Percentiles rank a stretch among this genome's conserved stretches.
phyloP scores from a whole-genome alignment of 2,797 vertebrate genomes.

The Semotilus atromaculatus region DNA sequence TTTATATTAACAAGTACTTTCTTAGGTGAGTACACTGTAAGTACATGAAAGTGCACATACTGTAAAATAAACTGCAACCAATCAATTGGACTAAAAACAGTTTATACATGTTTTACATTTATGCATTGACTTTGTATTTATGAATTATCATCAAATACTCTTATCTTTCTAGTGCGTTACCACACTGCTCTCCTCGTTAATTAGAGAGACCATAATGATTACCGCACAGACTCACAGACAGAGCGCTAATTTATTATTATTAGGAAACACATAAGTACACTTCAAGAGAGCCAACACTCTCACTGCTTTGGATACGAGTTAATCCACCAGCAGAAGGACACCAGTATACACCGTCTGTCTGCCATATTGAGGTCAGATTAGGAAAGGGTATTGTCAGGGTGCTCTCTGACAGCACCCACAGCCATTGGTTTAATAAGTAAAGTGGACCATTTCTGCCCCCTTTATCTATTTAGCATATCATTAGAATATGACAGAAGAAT shows the following conservation, averaged over 20 bases:
- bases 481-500: slow-evolving; percentile 1
- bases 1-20: too few relatives aligned
- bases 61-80: too few relatives aligned
- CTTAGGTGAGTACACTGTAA: too few relatives aligned
- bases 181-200: slow-evolving; percentile 70
- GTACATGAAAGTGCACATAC: too few relatives aligned
- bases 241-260: slow-evolving; percentile 68
- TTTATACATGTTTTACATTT: background rate
- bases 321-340: slow-evolving; percentile 28
- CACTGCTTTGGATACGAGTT: slow-evolving; percentile 10
- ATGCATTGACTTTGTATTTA: slow-evolving; percentile 52
- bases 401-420: slow-evolving; percentile 6
- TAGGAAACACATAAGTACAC: slow-evolving; percentile 42
- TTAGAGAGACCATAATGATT: slow-evolving; percentile 74
- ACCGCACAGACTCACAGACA: slow-evolving; percentile 59
- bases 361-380: slow-evolving; percentile 51
- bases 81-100: background rate
- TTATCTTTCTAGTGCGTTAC: slow-evolving; percentile 73
- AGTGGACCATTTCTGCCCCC: background rate
- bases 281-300: slow-evolving; percentile 14
- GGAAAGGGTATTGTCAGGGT: slow-evolving; percentile 39
- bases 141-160: slow-evolving; percentile 62
- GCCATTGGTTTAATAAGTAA: background rate
- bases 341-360: slow-evolving; percentile 45
- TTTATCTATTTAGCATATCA: background rate